Evolutionary conservation across 30 jellyfish, hydroid and myxozoan genomes (phyloP), one percentile per base, ranked within the genome.

Genomic region (Rhopilema esculentum): DNA sequence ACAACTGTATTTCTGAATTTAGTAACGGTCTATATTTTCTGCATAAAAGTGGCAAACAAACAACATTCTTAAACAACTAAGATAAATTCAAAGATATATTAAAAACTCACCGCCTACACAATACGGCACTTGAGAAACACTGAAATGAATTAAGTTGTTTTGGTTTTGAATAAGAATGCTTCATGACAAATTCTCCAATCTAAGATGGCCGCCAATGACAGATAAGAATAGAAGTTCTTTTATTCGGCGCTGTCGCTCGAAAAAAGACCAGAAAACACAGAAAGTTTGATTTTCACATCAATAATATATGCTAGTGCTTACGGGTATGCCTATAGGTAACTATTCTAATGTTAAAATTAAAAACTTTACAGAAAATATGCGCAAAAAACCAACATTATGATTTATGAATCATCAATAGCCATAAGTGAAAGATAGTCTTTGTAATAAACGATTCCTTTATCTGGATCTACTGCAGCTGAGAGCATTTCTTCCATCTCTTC

Each of bases 401-500:
- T 23, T 85, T 65, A 85, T 8, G 90, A 57, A 40, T 92, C 96
- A n/a, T 86, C 96, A 22, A 86, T 91, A 40, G 91, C 96, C 98
- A 92, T 92, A 15, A 92, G 91, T 21, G 98, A 86, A 9, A 76
- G 91, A 76, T 92, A 92, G 84, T 92, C 98, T 27, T 92, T 92
- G 89, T 92, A 92, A 79, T 80, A 85, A 49, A 92, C 89, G 23
- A 82, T 53, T 26, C 98, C 98, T 92, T 92, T 92, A 79, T 92
- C 98, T 29, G 98, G 98, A 67, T 92, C 98, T 16, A 86, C 96
- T 20, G 98, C 98, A 24, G 98, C 98, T 8, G 96, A 83, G 6
- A 92, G 74, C 98, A 92, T 85, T 75, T 92, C 98, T 25, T 92
- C 98, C 91, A 92, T 92, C 75, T 92, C 98, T 67, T 92, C 98